phyloP scores from a whole-genome alignment of 2,113 vertebrate species.

The Panurus biarmicus region DNA sequence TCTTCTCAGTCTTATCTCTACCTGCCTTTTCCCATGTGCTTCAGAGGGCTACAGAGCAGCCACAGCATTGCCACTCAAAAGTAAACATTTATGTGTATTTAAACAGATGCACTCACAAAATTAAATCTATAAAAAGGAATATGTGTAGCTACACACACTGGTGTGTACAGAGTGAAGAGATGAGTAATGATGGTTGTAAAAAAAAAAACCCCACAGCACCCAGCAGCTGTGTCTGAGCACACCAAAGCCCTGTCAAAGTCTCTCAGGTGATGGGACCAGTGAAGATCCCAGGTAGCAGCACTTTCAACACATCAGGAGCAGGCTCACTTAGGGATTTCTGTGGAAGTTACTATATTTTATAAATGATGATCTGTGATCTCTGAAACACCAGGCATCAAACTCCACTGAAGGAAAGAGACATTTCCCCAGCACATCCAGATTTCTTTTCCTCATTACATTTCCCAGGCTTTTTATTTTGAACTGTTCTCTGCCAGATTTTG shows the following conservation, averaged over 20 bases:
- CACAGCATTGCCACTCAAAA: neutral
- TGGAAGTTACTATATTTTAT: neutral
- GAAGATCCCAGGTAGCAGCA: neutral
- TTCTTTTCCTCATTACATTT: neutral
- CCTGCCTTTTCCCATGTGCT: neutral
- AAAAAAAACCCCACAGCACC: neutral
- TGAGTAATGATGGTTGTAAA: neutral
- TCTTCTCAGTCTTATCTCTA: neutral
- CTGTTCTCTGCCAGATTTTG: neutral
- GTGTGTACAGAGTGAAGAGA: neutral
- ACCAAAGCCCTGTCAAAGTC: neutral
- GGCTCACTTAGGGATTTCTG: neutral
- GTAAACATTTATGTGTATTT: neutral
- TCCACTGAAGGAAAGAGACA: neutral
- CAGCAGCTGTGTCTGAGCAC: neutral
- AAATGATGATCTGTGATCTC: neutral
- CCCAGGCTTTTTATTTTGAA: neutral
- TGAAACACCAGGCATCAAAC: neutral
- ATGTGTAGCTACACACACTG: neutral
- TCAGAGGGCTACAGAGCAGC: neutral
- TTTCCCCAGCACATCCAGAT: neutral
- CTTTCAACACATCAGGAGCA: neutral
- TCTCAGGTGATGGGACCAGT: neutral
- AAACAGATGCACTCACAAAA: neutral
- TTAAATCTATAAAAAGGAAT: neutral